These are phyloP conservation scores for Geopemphigus sp. DNA, from an alignment of 1,140 invertebrate genomes.

Conservation along the genomic window DNA sequence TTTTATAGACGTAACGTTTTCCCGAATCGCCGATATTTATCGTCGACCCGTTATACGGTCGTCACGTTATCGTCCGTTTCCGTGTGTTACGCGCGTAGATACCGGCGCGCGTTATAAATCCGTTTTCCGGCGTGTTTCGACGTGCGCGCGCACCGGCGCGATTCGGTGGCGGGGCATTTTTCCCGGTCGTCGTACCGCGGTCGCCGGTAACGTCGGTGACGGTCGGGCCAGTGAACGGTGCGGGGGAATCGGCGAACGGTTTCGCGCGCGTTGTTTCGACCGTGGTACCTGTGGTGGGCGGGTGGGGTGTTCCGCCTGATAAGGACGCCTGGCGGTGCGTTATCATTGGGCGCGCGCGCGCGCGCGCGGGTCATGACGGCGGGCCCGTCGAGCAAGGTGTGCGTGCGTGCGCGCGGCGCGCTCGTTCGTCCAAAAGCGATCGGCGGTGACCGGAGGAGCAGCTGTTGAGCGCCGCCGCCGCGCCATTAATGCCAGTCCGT, in stretches of 20 bases:
- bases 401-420: background rate
- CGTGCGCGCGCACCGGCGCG: background rate
- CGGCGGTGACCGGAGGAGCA: constrained; percentile 19
- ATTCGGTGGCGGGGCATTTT: background rate
- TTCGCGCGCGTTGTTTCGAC: background rate
- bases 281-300: no score
- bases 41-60: no score
- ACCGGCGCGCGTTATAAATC: background rate
- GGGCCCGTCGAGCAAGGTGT: no score
- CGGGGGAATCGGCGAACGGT: background rate
- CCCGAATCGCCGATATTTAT: no score
- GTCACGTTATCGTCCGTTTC: no score
- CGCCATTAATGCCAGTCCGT: constrained; percentile 48
- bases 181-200: no score
- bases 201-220: no score
- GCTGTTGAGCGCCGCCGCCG: constrained; percentile 43
- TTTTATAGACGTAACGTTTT: no score
- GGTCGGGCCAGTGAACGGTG: no score
- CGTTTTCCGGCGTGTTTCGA: background rate
- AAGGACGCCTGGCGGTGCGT: no score
- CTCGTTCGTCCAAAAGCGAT: background rate
- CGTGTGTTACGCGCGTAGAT: no score
- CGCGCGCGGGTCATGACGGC: no score
- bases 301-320: background rate
- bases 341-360: constrained; percentile 14